Evolutionary conservation across 2,797 vertebrate genomes (phyloP).

Genomic region (Poecilia velifera): DNA sequence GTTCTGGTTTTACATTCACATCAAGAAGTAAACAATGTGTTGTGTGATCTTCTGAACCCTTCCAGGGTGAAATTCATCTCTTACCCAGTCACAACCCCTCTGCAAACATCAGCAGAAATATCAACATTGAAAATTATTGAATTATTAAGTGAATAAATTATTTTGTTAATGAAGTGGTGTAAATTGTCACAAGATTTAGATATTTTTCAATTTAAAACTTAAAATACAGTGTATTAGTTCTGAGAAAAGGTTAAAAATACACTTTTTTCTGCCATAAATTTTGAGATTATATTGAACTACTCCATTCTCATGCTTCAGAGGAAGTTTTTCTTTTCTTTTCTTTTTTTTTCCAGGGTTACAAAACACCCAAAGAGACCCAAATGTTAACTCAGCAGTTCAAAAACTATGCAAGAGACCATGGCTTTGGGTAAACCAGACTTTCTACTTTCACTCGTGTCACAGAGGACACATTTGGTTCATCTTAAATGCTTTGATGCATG

Average conservation of each 20-base stretch:
- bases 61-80: not conserved
- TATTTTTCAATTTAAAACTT: not conserved
- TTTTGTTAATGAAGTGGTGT: not conserved
- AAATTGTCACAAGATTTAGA: not conserved
- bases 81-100: not conserved
- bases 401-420: constrained; percentile 11
- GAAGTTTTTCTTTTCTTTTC: constrained; percentile 4
- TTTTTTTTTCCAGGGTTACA: constrained; percentile 26
- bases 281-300: not conserved
- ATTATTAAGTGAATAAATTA: not conserved
- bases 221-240: not conserved
- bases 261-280: not conserved
- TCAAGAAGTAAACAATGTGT: not conserved
- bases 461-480: not conserved
- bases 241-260: not conserved
- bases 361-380: constrained; percentile 33
- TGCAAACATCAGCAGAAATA: not conserved
- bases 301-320: not conserved
- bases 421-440: constrained; percentile 35
- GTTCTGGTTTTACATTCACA: not conserved
- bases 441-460: constrained; percentile 16
- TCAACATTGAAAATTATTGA: not conserved
- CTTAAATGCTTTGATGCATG: not conserved
- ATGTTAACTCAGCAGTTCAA: constrained; percentile 62
- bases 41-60: not conserved